These are phyloP conservation scores for Drosophila oshimai DNA, from an alignment of 1,140 invertebrate genomes.

Conservation along the genomic window DNA sequence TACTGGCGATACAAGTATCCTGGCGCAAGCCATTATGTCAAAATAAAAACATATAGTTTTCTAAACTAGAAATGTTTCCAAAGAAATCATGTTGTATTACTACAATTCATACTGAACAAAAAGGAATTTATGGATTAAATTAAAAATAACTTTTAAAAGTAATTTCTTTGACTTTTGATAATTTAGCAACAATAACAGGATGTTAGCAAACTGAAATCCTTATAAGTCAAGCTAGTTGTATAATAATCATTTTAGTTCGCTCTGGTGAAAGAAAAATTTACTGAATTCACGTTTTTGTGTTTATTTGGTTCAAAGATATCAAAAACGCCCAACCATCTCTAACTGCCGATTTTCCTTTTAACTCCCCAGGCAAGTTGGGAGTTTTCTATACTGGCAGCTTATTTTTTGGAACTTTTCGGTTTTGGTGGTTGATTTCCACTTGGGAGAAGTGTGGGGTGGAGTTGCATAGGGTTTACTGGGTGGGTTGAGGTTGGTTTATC, in stretches of 20 bases:
- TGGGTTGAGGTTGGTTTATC: conserved; percentile 6
- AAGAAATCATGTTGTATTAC: no score
- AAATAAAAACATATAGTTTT: no score
- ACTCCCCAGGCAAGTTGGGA: conserved; percentile 46
- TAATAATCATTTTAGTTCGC: conserved; percentile 1
- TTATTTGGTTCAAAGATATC: conserved; percentile 36
- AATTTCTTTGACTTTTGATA: no score
- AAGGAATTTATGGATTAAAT: no score
- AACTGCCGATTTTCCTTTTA: conserved; percentile 61
- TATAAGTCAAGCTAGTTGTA: neutral
- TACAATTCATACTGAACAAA: no score
- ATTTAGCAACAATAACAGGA: neutral
- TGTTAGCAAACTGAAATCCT: neutral
- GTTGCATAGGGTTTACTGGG: neutral
- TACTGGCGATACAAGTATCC: no score
- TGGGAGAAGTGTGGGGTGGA: conserved; percentile 48
- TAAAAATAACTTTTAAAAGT: no score
- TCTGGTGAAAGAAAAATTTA: conserved; percentile 68
- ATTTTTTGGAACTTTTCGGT: conserved; percentile 23
- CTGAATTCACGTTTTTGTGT: conserved; percentile 68
- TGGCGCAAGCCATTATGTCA: no score
- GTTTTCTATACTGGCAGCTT: conserved; percentile 46
- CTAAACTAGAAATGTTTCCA: no score
- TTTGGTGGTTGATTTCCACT: conserved; percentile 62
- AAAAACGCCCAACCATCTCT: conserved; percentile 5